Base-by-base conservation (phyloP, 2,113 vertebrate genomes). In the Carettochelys insculpta region DNA sequence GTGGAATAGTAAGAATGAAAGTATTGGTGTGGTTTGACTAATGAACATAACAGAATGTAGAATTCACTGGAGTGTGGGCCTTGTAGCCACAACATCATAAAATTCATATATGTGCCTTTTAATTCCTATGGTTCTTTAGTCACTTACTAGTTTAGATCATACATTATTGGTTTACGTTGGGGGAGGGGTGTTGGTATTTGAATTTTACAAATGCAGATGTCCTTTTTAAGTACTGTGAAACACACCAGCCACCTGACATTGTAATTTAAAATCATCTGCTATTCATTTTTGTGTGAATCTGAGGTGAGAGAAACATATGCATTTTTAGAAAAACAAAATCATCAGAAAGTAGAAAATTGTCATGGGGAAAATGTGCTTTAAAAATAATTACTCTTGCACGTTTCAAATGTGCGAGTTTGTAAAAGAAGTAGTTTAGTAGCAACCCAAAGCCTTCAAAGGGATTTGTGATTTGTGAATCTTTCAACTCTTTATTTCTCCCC, bases 221-320 rank as follows among this genome's bases (percentile, higher is more conserved):
- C 88, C 80, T 91, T 93, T 94, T 93, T 95, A 96, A 95, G 81
- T 94, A 90, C 93, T 93, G 94, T 92, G 93, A 97, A 96, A 94
- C 82, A 96, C 96, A 97, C 83, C 92, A 97, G 85, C 77, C 83
- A 97, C 83, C 90, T 97, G 97, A 97, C 96, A 97, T 96, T 97
- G 90, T 94, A 97, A 97, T 98, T 97, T 97, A 97, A 96, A n/a
- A 95, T 97, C 90, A 95, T 80, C 93, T 97, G 93, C 89, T 90
- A 97, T 98, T 98, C 86, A 97, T 97, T 97, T 97, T 97, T 97
- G 95, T 97, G 96, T 96, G 93, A 97, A 96, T 93, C 94, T 92
- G 92, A 98, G 91, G 93, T 96, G 65, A 94, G 96, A 96, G 92
- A 96, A 97, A 96, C 96, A 94, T 97, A 94, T 51, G 71, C 48